These are phyloP conservation scores for Sebastes iracundus DNA, from an alignment of 2,797 vertebrate species.

Conservation along the genomic window DNA sequence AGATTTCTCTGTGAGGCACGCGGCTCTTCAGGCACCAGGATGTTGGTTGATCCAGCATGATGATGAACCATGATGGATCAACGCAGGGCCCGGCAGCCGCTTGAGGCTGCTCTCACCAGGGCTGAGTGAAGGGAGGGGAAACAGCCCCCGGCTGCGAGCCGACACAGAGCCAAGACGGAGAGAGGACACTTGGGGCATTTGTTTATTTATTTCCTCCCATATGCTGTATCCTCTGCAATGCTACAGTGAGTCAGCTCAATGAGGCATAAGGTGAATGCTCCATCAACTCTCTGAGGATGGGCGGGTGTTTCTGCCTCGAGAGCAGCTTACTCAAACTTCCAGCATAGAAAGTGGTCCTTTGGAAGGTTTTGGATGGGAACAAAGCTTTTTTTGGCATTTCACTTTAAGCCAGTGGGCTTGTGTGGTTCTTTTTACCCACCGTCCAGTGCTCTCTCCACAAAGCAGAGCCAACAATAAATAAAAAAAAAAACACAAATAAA, in stretches of 20 bases:
- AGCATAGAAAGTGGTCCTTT: slow-evolving; percentile 37
- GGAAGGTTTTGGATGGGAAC: slow-evolving; percentile 18
- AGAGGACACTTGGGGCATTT: slow-evolving; percentile 71
- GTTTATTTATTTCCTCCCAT: slow-evolving; percentile 78
- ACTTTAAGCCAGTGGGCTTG: background rate
- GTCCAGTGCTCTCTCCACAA: background rate
- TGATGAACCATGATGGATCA: slow-evolving; percentile 71
- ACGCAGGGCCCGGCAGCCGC: slow-evolving; percentile 46
- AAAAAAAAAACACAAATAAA: background rate
- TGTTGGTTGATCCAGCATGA: slow-evolving; percentile 60
- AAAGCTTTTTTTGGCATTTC: slow-evolving; percentile 33
- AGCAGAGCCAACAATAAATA: background rate
- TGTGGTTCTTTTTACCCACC: background rate
- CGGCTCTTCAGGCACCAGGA: slow-evolving; percentile 48
- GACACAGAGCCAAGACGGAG: slow-evolving; percentile 65
- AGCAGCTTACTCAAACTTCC: slow-evolving; percentile 47
- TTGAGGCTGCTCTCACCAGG: slow-evolving; percentile 62
- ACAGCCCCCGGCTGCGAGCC: slow-evolving; percentile 59
- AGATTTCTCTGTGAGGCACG: slow-evolving; percentile 53
- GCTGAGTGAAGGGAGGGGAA: slow-evolving; percentile 38
- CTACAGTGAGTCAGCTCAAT: slow-evolving; percentile 76
- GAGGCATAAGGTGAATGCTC: slow-evolving; percentile 72
- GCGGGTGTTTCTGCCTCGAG: slow-evolving; percentile 40
- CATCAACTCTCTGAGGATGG: slow-evolving; percentile 67
- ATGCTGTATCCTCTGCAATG: slow-evolving; percentile 74